Evolutionary conservation across 2,888 invertebrate species (phyloP), one percentile per base, ranked within the genome.

Genomic region (Heliconius aoede): DNA sequence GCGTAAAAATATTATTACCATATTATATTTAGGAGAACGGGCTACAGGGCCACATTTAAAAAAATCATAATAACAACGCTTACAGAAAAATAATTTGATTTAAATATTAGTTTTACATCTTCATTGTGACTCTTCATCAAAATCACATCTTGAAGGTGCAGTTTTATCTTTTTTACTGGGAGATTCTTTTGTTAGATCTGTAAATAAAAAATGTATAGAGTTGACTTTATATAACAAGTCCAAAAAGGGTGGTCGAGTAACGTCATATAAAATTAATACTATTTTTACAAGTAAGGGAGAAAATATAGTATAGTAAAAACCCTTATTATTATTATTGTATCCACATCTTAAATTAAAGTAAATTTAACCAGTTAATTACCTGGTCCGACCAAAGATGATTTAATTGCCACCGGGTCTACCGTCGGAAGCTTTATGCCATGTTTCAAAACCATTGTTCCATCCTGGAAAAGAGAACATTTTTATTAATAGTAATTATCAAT

Each of bases 361-460:
- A 30, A n/a, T 21, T 26, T 40, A 26, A 28, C 4, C 21, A n/a
- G 18, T 24, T 71, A 82, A 83, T 77, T 78, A 90, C 90, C 86
- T 83, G 90, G 88, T 64, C 83, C 87, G 28, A 88, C 84, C 76
- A 88, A 82, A 68, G 83, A 83, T 24, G 88, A 85, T 82, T 89
- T 91, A 46, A 91, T 75, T 40, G 85, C 74, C 4, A 83, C 60
- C 18, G 89, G 79, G 71, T 91, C 91, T 1, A 87, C 77, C 15
- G 86, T 83, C 0, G 94, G 91, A 60, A 94, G 79, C 81, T 94
- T 95, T 36, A 94, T 90, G 60, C 95, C 95, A 80, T 89, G 91
- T 80, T 95, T 95, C 73, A 95, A 83, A 51, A 95, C 92, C 92
- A 95, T 94, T 9, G 93, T 94, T 28, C 94, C 95, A 81, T 91